These are phyloP conservation scores for Xenentodon cancila DNA, from an alignment of 2,797 vertebrate genomes.

Conservation along the genomic window DNA sequence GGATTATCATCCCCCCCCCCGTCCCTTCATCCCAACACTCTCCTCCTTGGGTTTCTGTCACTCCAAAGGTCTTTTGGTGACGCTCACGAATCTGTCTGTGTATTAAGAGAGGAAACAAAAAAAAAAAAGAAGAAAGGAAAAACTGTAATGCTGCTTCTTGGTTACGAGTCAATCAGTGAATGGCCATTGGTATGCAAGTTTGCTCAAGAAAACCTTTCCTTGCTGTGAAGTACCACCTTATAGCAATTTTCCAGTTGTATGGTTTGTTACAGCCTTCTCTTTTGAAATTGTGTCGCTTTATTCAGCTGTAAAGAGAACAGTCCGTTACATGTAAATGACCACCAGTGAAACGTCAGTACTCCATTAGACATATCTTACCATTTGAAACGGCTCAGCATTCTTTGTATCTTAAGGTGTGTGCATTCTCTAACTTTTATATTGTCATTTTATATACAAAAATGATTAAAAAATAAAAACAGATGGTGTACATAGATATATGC, in stretches of 20 bases:
- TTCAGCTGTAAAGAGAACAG: slow-evolving; percentile 82
- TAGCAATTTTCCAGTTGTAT: slow-evolving; percentile 97
- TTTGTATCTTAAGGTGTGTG: slow-evolving; percentile 98
- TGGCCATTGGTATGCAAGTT: slow-evolving; percentile 90
- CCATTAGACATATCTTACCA: slow-evolving; percentile 89
- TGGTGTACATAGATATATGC: slow-evolving; percentile 94
- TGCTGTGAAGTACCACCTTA: slow-evolving; percentile 94
- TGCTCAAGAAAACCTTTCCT: slow-evolving; percentile 83
- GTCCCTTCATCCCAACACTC: slow-evolving; percentile 1
- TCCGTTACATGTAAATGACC: slow-evolving; percentile 89
- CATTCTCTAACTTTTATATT: slow-evolving; percentile 97
- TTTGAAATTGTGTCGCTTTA: slow-evolving; percentile 86
- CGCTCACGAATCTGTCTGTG: too few relatives aligned
- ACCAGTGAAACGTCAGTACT: slow-evolving; percentile 91
- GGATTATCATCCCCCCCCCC: slow-evolving; percentile 51
- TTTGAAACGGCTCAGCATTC: slow-evolving; percentile 94
- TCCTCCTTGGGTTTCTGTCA: slow-evolving; percentile 66
- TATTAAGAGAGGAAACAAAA: background rate
- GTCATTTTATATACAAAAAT: slow-evolving; percentile 98
- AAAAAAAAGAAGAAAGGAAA: slow-evolving; percentile 63
- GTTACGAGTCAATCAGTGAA: slow-evolving; percentile 78
- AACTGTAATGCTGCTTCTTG: slow-evolving; percentile 80
- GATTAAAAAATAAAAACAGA: slow-evolving; percentile 87
- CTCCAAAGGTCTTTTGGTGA: slow-evolving; percentile 35
- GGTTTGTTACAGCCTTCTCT: slow-evolving; percentile 95